Percentiles rank a stretch among this genome's conserved stretches.
These are phyloP conservation scores for Cephonodes hylas DNA, from an alignment of 2,888 invertebrate genomes.

Conservation along the genomic window DNA sequence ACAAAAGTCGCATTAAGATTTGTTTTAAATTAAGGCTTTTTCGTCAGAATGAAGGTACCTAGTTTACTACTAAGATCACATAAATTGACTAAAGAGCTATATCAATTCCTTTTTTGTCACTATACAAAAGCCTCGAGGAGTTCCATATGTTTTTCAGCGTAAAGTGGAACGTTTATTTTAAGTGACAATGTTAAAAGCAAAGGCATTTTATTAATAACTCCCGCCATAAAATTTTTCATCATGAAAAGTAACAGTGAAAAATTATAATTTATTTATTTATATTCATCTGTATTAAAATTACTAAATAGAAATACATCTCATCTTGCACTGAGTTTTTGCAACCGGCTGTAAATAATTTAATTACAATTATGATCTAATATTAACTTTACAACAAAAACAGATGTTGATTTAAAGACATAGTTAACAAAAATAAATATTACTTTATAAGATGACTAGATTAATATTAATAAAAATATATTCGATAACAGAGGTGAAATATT, in stretches of 20 bases:
- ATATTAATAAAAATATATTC: neutral
- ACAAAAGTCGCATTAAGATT: conserved; percentile 21
- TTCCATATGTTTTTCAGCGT: neutral
- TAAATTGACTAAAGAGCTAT: conserved; percentile 66
- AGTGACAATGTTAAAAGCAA: neutral
- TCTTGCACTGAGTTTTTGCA: neutral
- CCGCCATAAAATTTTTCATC: too few species aligned
- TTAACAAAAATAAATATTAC: conserved; percentile 1
- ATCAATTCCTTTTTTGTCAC: conserved; percentile 67
- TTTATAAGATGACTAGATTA: neutral
- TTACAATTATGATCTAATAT: neutral
- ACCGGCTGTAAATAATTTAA: neutral
- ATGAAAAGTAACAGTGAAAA: too few species aligned
- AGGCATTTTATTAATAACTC: too few species aligned
- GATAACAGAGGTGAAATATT: neutral
- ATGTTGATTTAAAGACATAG: neutral
- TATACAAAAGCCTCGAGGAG: conserved; percentile 23
- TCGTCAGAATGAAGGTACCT: conserved; percentile 19
- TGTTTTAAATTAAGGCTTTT: conserved; percentile 9
- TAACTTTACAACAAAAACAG: conserved; percentile 1
- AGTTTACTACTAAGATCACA: conserved; percentile 63
- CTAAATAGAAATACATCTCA: neutral
- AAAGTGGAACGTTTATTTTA: neutral
- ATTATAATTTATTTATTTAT: too few species aligned
- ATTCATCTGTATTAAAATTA: neutral